Percentiles rank a stretch among this genome's conserved stretches.
phyloP scores from a whole-genome alignment of 2,797 vertebrate species.

The Pangasius djambal region DNA sequence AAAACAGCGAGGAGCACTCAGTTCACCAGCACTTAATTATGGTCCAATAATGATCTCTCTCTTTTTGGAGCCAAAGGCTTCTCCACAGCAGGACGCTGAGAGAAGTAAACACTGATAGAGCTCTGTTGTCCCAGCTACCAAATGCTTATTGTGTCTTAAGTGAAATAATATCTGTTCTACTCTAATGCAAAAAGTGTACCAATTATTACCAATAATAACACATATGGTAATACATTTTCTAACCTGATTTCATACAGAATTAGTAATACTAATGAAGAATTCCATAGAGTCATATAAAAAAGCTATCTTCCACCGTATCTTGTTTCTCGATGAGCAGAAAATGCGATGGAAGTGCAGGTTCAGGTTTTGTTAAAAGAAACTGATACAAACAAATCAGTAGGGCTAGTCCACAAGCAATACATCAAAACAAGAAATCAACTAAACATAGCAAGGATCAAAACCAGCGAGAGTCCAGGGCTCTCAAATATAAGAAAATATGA shows the following conservation, averaged over 20 bases:
- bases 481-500: not conserved
- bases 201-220: not conserved
- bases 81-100: constrained; percentile 9
- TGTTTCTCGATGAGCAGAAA: not conserved
- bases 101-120: constrained; percentile 23
- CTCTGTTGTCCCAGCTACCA: not conserved
- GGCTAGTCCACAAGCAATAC: not conserved
- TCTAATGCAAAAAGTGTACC: not conserved
- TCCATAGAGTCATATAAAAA: not conserved
- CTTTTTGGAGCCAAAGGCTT: constrained; percentile 16
- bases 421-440: not conserved
- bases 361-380: not conserved
- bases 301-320: not conserved
- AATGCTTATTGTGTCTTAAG: constrained; percentile 3
- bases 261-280: not conserved
- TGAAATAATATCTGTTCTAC: not conserved
- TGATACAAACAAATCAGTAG: not conserved
- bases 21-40: constrained; percentile 29
- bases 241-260: not conserved
- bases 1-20: constrained; percentile 36
- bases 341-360: not conserved
- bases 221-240: not conserved
- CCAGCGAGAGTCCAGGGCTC: not conserved
- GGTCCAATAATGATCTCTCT: constrained; percentile 26
- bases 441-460: not conserved